phyloP scores from a whole-genome alignment of 2,888 invertebrate genomes.

The Volucella inflata region DNA sequence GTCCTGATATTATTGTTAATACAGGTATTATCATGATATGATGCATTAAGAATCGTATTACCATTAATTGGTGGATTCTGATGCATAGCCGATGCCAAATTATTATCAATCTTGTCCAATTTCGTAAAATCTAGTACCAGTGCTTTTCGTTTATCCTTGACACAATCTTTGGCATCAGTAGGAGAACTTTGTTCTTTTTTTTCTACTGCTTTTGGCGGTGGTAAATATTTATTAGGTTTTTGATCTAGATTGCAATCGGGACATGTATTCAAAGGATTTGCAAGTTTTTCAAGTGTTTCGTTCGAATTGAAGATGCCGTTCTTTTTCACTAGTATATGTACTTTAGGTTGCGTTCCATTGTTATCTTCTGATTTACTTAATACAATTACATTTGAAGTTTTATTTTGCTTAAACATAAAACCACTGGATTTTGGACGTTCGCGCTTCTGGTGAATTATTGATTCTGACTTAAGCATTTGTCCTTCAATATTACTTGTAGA shows the following conservation, averaged over 20 bases:
- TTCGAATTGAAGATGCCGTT: conserved; percentile 40
- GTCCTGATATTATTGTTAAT: conserved; percentile 79
- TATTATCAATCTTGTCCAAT: conserved; percentile 80
- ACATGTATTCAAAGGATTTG: conserved; percentile 53
- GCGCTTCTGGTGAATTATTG: conserved; percentile 80
- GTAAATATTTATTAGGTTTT: conserved; percentile 30
- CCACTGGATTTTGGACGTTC: conserved; percentile 78
- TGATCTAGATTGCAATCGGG: conserved; percentile 76
- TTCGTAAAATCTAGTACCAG: conserved; percentile 87
- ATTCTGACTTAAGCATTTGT: conserved; percentile 79
- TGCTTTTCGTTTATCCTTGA: conserved; percentile 84
- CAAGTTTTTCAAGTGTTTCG: conserved; percentile 19
- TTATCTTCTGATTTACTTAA: conserved; percentile 52
- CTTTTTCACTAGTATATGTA: conserved; percentile 60
- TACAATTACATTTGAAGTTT: conserved; percentile 84
- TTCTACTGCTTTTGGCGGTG: conserved; percentile 80
- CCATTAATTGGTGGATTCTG: conserved; percentile 64
- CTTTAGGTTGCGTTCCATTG: conserved; percentile 46
- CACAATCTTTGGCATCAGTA: conserved; percentile 77
- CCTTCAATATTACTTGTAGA: conserved; percentile 83
- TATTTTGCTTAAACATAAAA: conserved; percentile 78
- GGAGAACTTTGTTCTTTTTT: conserved; percentile 83
- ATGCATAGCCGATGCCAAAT: conserved; percentile 64
- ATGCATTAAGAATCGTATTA: conserved; percentile 70
- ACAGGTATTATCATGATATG: conserved; percentile 78